Evolutionary conservation across 2,113 vertebrate genomes (phyloP), one percentile per base, ranked within the genome.

Genomic region (Andinoacara biseriatus): DNA sequence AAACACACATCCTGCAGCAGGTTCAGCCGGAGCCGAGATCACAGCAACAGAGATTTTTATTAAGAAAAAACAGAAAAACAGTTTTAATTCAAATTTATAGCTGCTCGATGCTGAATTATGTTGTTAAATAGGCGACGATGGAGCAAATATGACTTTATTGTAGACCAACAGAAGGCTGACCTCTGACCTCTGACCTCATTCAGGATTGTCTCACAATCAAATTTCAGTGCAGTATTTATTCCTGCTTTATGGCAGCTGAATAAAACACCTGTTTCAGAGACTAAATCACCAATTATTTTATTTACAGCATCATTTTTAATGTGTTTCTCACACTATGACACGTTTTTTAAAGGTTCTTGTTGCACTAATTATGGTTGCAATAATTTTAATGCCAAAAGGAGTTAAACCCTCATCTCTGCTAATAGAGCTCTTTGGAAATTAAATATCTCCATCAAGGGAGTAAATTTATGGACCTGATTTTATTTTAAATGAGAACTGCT

Each of bases 61-160:
- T 26, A 29, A 49, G 38, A 69, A 49, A 15, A 26, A 26, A 46
- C 10, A 0, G 3, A 10, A 46, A 46, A 0, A 10, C 0, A 3
- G 0, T 13, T 49, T 29, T 49, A 29, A 69, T 69, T 29, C 10
- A 49, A 69, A 69, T 10, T 49, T 69, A 7, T 49, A 69, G 10
- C 49, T 20, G 24, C 15, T 3, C 29, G 43, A 49, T 49, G 3
- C 11, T 29, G 38, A 40, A 11, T 40, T 38, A 10, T 38, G 8
- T 9, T 9, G 8, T 38, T 40, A 40, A 40, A 40, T 3, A 4
- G 38, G 38, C 1, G 33, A 33, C 7, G 6, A 7, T 33, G 33
- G 7, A 33, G 33, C 33, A 33, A 33, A 33, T 46, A 14, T 67
- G 63, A 22, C 7, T 67, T 8, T 26, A 26, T 17, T 46, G 63